Evolutionary conservation across 1,140 invertebrate species (phyloP), one percentile per base, ranked within the genome.

Genomic region (Scaptomyza graminum): DNA sequence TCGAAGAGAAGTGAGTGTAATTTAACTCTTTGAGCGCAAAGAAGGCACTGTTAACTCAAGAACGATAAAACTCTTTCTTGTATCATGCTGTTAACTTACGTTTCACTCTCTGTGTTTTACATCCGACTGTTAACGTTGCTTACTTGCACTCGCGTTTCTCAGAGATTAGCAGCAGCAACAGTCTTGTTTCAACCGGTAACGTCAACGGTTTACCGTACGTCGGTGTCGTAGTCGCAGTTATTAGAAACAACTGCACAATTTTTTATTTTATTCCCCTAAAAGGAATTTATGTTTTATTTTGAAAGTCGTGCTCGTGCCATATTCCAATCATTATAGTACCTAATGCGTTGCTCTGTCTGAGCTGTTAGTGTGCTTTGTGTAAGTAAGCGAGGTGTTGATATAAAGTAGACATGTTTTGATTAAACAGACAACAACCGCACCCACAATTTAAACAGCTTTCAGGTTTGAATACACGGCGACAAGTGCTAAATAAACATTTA

Each of bases 181-280:
- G 71, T 74, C 65, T 74, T 63, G 51, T 74, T 74, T 69, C 69
- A 51, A 65, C 71, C 71, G 71, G 71, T 74, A 62, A 69, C 59
- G 51, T 61, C 50, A 69, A 62, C 71, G 71, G 71, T 62, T 50
- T 44, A 15, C 37, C 44, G 65, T 62, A 46, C 71, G 65, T 68
- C 56, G 65, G 25, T 55, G 57, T 50, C 11, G 18, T 8, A 34
- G 18, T 44, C 43, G 43, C 43, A 47, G 43, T 65, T 54, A 60
- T 66, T 41, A 66, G 5, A 59, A 54, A 52, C 47, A 37, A 64
- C 31, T 65, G 54, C 37, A 56, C 31, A 37, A 59, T 16, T 52
- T 22, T 22, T 22, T 22, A 22, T 22, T 22, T 22, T 22, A 18
- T 18, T 18, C 18, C 18, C 1, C 18, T 28, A 61, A 28, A 16